Conservation (phyloP, 2,888 invertebrate species). For the Stratiomys singularior region DNA sequence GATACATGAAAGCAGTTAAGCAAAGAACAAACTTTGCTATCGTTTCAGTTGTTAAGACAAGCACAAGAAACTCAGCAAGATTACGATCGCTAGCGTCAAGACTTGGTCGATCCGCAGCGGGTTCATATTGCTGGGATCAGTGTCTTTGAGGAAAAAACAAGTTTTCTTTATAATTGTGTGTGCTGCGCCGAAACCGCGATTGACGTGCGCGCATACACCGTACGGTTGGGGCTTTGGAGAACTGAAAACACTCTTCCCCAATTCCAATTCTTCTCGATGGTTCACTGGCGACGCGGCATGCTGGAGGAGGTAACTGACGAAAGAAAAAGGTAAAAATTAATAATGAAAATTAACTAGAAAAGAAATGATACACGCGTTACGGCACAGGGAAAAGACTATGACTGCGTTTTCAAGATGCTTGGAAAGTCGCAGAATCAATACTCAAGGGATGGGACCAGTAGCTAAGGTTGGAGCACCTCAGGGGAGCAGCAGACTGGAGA, state of each 20-base stretch:
- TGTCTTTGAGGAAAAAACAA: conserved; percentile 7
- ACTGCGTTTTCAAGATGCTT: background rate
- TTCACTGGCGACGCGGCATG: too few relatives aligned
- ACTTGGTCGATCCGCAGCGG: too few relatives aligned
- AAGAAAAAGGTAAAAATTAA: conserved; percentile 15
- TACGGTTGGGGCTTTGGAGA: too few relatives aligned
- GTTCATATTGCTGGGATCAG: background rate
- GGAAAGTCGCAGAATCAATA: background rate
- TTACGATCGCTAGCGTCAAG: background rate
- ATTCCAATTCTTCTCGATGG: too few relatives aligned
- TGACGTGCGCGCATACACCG: background rate
- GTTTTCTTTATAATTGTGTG: conserved; percentile 1
- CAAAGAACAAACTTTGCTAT: too few relatives aligned
- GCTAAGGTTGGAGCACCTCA: too few relatives aligned
- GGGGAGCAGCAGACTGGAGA: too few relatives aligned
- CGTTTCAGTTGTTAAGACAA: background rate
- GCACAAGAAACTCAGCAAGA: background rate
- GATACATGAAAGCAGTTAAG: too few relatives aligned
- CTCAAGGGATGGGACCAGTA: background rate
- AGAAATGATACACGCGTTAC: conserved; percentile 16
- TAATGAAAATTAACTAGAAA: conserved; percentile 37
- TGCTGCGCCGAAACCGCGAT: background rate
- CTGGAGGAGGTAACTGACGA: background rate
- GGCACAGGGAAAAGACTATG: background rate
- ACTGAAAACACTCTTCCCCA: too few relatives aligned